Conservation (phyloP, 1,140 invertebrate genomes). For the Conus ventricosus region DNA sequence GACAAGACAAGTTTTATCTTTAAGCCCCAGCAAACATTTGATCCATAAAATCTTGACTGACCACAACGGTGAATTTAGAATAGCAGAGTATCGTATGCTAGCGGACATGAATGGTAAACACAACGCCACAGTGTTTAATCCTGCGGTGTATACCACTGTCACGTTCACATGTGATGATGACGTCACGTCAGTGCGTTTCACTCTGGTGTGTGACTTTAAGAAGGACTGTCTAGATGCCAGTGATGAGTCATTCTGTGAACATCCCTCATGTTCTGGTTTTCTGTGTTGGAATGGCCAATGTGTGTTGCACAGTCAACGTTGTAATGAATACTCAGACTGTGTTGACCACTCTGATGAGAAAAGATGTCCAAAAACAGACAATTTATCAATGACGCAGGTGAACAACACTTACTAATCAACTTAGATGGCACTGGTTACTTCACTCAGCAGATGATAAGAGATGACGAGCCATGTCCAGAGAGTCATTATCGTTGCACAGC, state of each 20-base stretch:
- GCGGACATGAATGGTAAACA: too few relatives aligned
- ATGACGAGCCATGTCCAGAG: constrained; percentile 13
- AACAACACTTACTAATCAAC: neutral
- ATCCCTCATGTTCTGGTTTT: neutral
- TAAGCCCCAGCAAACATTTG: too few relatives aligned
- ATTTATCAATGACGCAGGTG: neutral
- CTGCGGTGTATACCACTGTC: too few relatives aligned
- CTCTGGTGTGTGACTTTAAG: neutral
- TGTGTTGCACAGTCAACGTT: neutral
- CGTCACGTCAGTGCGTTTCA: neutral
- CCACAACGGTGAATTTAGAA: too few relatives aligned
- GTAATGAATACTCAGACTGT: neutral
- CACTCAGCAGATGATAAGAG: neutral
- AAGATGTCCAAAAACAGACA: neutral
- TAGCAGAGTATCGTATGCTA: too few relatives aligned
- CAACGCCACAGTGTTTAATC: too few relatives aligned
- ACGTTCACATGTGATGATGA: too few relatives aligned
- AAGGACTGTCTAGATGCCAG: neutral
- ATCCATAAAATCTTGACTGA: too few relatives aligned
- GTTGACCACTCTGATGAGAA: neutral
- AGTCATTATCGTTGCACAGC: constrained; percentile 13
- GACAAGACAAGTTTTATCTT: too few relatives aligned
- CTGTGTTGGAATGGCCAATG: neutral
- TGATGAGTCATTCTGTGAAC: neutral
- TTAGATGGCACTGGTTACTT: neutral